phyloP scores from a whole-genome alignment of 2,113 vertebrate genomes.

The Azemiops feae region DNA sequence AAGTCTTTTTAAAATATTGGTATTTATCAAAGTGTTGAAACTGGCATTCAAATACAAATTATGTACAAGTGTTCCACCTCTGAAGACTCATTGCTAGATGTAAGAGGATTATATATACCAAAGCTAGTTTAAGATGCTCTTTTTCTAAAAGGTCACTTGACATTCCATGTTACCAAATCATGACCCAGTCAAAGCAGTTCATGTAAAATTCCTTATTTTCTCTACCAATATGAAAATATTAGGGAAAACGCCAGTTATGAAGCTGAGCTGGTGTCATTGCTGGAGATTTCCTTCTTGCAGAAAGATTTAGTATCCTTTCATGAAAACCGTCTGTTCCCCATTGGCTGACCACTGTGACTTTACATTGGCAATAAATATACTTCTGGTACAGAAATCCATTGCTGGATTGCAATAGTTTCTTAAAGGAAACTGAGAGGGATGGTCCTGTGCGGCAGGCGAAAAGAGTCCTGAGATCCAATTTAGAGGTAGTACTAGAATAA shows the following conservation, averaged over 20 bases:
- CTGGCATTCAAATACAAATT: conserved; percentile 53
- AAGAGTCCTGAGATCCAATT: neutral
- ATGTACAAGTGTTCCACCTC: neutral
- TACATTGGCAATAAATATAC: neutral
- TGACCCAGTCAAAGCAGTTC: conserved; percentile 35
- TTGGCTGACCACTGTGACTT: conserved; percentile 12
- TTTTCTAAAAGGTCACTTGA: conserved; percentile 30
- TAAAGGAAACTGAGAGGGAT: neutral
- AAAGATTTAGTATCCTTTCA: conserved; percentile 40
- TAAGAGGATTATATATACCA: conserved; percentile 39
- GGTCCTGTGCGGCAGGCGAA: neutral
- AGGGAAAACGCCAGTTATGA: neutral
- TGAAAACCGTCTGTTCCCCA: neutral
- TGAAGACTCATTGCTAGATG: conserved; percentile 39
- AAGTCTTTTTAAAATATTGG: neutral
- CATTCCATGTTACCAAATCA: conserved; percentile 44
- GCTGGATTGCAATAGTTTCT: neutral
- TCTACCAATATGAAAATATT: conserved; percentile 9
- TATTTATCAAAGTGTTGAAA: conserved; percentile 58
- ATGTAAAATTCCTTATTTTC: conserved; percentile 24
- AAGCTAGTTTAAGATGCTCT: conserved; percentile 46
- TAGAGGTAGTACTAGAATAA: neutral
- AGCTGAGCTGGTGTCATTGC: conserved; percentile 10
- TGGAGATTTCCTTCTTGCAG: conserved; percentile 35
- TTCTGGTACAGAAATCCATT: neutral